Conservation (phyloP, 30 jellyfish, hydroid and myxozoan species). For the Mastigias papua region DNA sequence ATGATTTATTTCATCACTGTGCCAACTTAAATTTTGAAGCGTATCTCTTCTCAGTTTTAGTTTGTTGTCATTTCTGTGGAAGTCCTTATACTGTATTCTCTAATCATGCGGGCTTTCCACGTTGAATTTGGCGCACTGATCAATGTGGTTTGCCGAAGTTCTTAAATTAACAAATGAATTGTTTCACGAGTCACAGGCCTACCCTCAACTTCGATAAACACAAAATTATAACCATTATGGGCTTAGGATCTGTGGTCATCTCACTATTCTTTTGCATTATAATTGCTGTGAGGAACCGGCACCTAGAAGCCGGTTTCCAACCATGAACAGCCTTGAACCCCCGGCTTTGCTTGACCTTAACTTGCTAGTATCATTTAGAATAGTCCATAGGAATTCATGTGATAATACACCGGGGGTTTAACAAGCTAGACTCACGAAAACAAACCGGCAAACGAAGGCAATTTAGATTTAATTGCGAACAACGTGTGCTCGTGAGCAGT, state of each 20-base stretch:
- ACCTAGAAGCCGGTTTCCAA: conserved; percentile 23
- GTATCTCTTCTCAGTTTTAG: too few species aligned
- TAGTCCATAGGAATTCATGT: conserved; percentile 65
- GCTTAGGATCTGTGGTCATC: conserved; percentile 83
- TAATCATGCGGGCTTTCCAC: conserved; percentile 32
- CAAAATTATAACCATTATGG: conserved; percentile 75
- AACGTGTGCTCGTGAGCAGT: conserved; percentile 63
- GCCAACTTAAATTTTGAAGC: too few species aligned
- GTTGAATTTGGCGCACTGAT: conserved; percentile 56
- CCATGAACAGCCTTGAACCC: conserved; percentile 38
- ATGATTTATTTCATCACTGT: too few species aligned
- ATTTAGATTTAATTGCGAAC: conserved; percentile 54
- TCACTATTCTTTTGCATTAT: conserved; percentile 41
- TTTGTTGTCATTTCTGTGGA: too few species aligned
- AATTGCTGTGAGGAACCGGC: conserved; percentile 65
- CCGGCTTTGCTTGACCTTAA: conserved; percentile 63
- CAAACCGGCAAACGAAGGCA: conserved; percentile 63
- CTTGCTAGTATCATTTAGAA: conserved; percentile 70
- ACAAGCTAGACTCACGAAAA: conserved; percentile 67
- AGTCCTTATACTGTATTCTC: too few species aligned
- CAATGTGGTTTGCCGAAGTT: conserved; percentile 73
- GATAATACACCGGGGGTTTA: conserved; percentile 74
- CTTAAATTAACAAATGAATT: conserved; percentile 67
- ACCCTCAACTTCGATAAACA: conserved; percentile 81
- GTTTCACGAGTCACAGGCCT: conserved; percentile 49